These are phyloP conservation scores for Pempheris klunzingeri DNA, from an alignment of 2,797 vertebrate species.

Conservation along the genomic window DNA sequence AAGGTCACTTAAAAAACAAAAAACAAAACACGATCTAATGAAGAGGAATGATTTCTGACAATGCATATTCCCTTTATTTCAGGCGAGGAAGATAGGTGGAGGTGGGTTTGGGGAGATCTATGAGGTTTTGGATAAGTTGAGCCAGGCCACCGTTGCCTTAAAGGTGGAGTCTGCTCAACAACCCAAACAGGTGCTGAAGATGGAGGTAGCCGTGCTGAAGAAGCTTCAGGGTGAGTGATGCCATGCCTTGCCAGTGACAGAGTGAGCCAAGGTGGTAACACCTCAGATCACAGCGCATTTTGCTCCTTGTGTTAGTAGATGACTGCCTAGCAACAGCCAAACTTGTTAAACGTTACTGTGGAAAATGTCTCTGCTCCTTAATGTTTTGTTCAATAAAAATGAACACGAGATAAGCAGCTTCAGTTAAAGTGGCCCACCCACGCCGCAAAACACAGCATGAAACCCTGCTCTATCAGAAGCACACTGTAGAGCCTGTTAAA, in stretches of 20 bases:
- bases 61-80: neutral
- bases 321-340: neutral
- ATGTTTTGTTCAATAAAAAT: neutral
- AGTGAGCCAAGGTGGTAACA: too few species aligned
- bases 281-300: neutral
- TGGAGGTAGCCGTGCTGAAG: slow-evolving; percentile 98
- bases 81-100: slow-evolving; percentile 97
- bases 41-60: neutral
- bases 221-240: slow-evolving; percentile 94
- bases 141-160: slow-evolving; percentile 93
- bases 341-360: neutral
- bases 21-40: too few species aligned
- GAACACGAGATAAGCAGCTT: neutral
- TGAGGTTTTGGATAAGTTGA: slow-evolving; percentile 96
- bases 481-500: neutral
- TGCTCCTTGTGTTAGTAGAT: neutral
- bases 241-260: neutral
- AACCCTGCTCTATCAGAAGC: neutral
- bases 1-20: neutral
- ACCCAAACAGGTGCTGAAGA: slow-evolving; percentile 98
- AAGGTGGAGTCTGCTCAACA: slow-evolving; percentile 99
- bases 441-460: neutral
- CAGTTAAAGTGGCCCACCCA: neutral
- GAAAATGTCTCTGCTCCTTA: neutral
- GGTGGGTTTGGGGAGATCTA: slow-evolving; percentile 99